Evolutionary conservation across 2,113 vertebrate genomes (phyloP).

Genomic region (Triplophysa siluroides): DNA sequence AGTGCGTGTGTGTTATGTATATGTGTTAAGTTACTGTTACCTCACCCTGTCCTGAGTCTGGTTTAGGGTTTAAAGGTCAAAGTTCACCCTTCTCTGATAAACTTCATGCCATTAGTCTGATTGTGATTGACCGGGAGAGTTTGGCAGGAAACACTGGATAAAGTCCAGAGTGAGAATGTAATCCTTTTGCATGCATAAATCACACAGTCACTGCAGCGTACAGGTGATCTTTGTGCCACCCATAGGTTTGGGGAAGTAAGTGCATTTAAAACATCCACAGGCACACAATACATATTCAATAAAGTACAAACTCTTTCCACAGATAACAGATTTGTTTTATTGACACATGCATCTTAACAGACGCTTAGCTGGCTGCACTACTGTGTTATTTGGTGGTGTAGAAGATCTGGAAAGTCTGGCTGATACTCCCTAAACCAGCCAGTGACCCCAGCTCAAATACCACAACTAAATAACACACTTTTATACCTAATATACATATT

Average conservation of each 20-base stretch:
- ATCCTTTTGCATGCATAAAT: conserved; percentile 30
- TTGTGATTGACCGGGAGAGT: conserved; percentile 18
- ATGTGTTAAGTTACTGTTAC: conserved; percentile 2
- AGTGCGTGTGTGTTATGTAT: conserved; percentile 9
- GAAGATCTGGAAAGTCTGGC: conserved; percentile 14
- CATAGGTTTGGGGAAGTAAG: conserved; percentile 32
- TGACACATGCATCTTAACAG: not conserved
- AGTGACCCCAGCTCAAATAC: too few relatives aligned
- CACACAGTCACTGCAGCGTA: not conserved
- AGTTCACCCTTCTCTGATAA: conserved; percentile 57
- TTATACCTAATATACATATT: too few relatives aligned
- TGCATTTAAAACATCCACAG: conserved; percentile 11
- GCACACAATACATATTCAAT: not conserved
- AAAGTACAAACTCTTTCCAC: not conserved
- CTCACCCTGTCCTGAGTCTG: conserved; percentile 22
- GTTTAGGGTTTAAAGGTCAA: conserved; percentile 36
- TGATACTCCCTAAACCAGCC: not conserved
- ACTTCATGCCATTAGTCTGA: conserved; percentile 66
- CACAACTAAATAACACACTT: too few relatives aligned
- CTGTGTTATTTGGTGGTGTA: not conserved
- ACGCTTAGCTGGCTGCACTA: not conserved
- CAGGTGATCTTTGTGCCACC: conserved; percentile 41
- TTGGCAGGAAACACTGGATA: conserved; percentile 44
- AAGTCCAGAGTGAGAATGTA: conserved; percentile 31
- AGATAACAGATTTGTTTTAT: conserved; percentile 1